phyloP scores from a whole-genome alignment of 2,113 vertebrate species.

The Neotragus pygmaeus region DNA sequence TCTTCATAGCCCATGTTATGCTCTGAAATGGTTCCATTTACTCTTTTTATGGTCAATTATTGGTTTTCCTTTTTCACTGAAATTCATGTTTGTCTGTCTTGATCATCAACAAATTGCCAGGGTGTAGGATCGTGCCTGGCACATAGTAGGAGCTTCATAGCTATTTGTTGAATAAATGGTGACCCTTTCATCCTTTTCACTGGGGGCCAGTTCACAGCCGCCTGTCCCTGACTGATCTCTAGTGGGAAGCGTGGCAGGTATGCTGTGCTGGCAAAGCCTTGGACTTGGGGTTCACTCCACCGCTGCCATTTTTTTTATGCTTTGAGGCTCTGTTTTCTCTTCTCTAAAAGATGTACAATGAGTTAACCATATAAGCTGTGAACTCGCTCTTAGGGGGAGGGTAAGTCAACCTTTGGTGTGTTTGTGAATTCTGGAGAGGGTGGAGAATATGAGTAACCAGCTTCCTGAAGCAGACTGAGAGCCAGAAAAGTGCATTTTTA shows the following conservation, averaged over 20 bases:
- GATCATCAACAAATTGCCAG: neutral
- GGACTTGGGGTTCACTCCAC: neutral
- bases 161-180: neutral
- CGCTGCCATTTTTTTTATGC: neutral
- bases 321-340: neutral
- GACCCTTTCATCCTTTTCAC: neutral
- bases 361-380: neutral
- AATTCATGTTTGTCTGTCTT: neutral
- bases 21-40: neutral
- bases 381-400: neutral
- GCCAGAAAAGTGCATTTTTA: neutral
- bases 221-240: neutral
- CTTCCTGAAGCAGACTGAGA: neutral
- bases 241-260: no score
- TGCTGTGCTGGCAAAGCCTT: neutral
- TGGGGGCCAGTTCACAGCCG: neutral
- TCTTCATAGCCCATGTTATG: neutral
- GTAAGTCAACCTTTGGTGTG: neutral
- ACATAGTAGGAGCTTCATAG: neutral
- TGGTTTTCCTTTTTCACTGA: neutral
- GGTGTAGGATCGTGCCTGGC: neutral
- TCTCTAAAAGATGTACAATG: neutral
- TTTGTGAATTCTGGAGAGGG: neutral
- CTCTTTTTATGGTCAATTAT: neutral
- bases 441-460: neutral